A percentile compares a stretch with the other conserved stretches of the same genome.
phyloP scores from a whole-genome alignment of 2,113 vertebrate species.

The Grallaria varia region DNA sequence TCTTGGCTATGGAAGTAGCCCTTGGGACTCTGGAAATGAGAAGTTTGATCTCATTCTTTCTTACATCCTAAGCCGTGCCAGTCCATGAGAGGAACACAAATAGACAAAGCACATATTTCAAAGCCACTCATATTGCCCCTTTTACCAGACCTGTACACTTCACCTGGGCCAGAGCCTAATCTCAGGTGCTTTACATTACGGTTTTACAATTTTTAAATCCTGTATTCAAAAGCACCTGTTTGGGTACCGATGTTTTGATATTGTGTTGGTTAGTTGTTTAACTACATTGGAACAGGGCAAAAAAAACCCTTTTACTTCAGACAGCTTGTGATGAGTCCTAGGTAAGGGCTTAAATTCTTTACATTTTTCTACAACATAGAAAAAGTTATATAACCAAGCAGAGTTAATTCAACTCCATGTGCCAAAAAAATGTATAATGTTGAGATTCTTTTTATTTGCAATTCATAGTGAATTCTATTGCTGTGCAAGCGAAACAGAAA shows the following conservation, averaged over 20 bases:
- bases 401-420: background rate
- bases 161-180: background rate
- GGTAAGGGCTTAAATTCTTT: background rate
- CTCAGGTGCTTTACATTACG: background rate
- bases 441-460: slow-evolving; percentile 50
- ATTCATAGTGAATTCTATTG: slow-evolving; percentile 49
- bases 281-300: background rate
- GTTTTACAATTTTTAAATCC: background rate
- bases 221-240: background rate
- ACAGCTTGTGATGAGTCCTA: background rate
- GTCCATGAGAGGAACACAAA: rapidly evolving
- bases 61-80: background rate
- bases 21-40: background rate
- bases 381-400: background rate
- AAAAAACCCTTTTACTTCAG: background rate
- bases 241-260: background rate
- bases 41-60: background rate
- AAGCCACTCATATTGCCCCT: background rate
- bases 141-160: background rate
- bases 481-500: slow-evolving; percentile 56
- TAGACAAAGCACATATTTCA: background rate
- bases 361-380: background rate
- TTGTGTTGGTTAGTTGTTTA: background rate
- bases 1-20: background rate
- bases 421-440: background rate